Base-by-base conservation (phyloP, 1,140 invertebrate genomes). In the Eulimnadia texana region DNA sequence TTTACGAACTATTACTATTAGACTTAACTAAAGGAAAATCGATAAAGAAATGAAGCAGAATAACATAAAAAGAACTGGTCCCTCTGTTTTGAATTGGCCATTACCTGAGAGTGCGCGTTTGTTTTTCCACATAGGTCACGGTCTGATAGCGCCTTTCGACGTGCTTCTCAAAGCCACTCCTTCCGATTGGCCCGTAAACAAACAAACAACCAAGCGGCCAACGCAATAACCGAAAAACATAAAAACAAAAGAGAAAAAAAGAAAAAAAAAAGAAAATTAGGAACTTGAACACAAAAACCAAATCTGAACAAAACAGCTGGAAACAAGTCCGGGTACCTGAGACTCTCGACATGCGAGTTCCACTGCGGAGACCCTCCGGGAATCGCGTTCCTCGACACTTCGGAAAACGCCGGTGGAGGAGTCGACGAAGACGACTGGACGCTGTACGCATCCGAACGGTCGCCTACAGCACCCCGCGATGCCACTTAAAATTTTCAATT, bases 401-500 rank as follows among this genome's bases (percentile, higher is more conserved):
- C 88, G 69, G 89, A 85, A 76, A 90, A 91, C 63, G 87, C 83
- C 66, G 88, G 88, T 67, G 89, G 88, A 67, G 89, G 88, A 56
- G 89, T 92, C 67, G 87, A 89, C 73, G 86, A 88, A 74, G 85
- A 86, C 66, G 80, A 78, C 67, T 81, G 72, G 67, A 64, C 16
- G 57, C 50, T 60, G 47, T 52, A 27, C 9, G 24, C 23, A 23
- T 50, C 42, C 33, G 33, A 42, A 42, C 33, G 33, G 16, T 42
- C 33, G 6, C 6, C 6, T 16, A 16, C 6, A 9, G 33, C 33
- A 6, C 6, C 33, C 6, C 33, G 33, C 6, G 33, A 42, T 9
- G 33, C 33, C 33, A 42, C 33, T 42, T n/a, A n/a, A n/a, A n/a
- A n/a, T n/a, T n/a, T n/a, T n/a, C n/a, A n/a, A n/a, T n/a, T n/a